Conservation (phyloP, 2,888 invertebrate species). For the Brachyptera risi region DNA sequence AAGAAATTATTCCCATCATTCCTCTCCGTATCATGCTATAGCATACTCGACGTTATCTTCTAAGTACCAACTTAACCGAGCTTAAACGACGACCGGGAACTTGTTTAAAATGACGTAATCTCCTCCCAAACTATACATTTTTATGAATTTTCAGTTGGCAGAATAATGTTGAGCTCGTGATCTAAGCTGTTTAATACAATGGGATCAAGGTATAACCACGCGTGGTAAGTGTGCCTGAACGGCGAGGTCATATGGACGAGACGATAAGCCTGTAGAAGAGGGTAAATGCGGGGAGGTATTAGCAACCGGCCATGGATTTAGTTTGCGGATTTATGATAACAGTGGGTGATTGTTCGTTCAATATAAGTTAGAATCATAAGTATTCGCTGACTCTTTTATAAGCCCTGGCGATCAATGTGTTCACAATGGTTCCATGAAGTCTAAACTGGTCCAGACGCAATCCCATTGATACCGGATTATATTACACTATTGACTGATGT, state of each 20-base stretch:
- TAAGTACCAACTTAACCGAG: background rate
- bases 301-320: too few relatives aligned
- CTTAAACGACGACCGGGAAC: background rate
- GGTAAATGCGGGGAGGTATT: slow-evolving; percentile 18
- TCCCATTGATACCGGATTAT: too few relatives aligned
- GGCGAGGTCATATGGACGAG: background rate
- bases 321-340: background rate
- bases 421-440: slow-evolving; percentile 3
- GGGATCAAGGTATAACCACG: background rate
- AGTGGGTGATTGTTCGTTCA: slow-evolving; percentile 4
- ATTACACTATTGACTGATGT: too few relatives aligned
- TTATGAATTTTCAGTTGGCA: background rate
- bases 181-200: slow-evolving; percentile 10
- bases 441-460: too few relatives aligned
- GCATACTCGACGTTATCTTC: too few relatives aligned
- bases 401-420: background rate
- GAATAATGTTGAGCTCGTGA: background rate
- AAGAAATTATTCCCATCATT: too few relatives aligned
- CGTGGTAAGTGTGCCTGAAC: background rate
- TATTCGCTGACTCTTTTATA: background rate
- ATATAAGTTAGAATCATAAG: slow-evolving; percentile 6
- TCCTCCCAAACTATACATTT: background rate
- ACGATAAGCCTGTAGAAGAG: slow-evolving; percentile 11
- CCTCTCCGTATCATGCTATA: too few relatives aligned
- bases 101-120: background rate